Conservation (phyloP, 2,888 invertebrate species). For the Petrolisthes cinctipes region DNA sequence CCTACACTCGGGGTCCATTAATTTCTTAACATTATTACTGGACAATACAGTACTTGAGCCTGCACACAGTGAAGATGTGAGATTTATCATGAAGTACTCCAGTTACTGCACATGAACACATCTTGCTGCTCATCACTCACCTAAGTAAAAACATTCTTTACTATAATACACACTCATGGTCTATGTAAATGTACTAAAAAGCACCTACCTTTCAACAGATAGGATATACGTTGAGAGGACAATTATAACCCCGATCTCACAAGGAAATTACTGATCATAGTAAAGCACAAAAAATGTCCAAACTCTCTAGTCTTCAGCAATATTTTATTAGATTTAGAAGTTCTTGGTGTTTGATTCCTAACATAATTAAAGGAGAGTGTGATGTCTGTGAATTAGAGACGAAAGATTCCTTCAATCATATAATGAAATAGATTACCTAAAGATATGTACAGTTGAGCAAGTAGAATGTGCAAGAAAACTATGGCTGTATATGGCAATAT, state of each 20-base stretch:
- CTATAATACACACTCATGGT: constrained; percentile 16
- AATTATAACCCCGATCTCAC: not conserved
- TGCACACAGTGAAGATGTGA: not conserved
- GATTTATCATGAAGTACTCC: not conserved
- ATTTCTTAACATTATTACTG: not conserved
- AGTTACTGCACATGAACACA: constrained; percentile 7
- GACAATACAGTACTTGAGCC: not conserved
- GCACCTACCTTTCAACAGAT: constrained; percentile 15
- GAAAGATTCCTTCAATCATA: too few species aligned
- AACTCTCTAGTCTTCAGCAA: too few species aligned
- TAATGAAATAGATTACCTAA: too few species aligned
- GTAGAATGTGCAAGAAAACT: too few species aligned
- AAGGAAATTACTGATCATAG: not conserved
- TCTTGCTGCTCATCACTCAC: not conserved
- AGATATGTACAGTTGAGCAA: too few species aligned
- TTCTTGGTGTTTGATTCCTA: too few species aligned
- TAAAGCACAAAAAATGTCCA: not conserved
- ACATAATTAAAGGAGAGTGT: too few species aligned
- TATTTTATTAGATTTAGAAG: too few species aligned
- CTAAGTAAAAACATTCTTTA: constrained; percentile 13
- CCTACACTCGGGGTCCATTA: not conserved
- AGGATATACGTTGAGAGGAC: constrained; percentile 2
- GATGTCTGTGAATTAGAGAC: too few species aligned
- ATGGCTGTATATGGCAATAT: too few species aligned
- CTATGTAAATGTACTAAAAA: constrained; percentile 11